These are phyloP conservation scores for Diogma glabrata DNA, from an alignment of 2,888 invertebrate genomes.

Conservation along the genomic window DNA sequence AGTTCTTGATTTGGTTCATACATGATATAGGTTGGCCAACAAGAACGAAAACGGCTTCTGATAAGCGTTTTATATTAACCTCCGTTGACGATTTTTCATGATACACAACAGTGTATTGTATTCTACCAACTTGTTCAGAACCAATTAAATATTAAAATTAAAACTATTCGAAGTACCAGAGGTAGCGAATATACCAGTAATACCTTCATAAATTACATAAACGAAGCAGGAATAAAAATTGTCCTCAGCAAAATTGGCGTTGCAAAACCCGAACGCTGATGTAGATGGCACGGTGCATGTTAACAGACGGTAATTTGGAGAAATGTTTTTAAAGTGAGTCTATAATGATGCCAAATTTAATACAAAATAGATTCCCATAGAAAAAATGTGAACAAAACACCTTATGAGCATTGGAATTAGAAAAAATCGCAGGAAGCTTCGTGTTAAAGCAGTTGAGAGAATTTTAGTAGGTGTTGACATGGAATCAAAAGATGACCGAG, in stretches of 20 bases:
- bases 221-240: constrained; percentile 21
- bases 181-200: constrained; percentile 23
- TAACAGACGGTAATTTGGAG: constrained; percentile 17
- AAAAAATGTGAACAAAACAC: background rate
- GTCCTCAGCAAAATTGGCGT: constrained; percentile 23
- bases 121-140: constrained; percentile 16
- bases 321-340: constrained; percentile 18
- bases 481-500: constrained; percentile 20
- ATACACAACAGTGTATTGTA: constrained; percentile 21
- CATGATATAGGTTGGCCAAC: constrained; percentile 28
- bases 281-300: no score
- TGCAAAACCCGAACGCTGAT: constrained; percentile 21
- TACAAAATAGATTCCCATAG: background rate
- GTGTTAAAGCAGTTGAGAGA: constrained; percentile 16
- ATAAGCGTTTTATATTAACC: constrained; percentile 21
- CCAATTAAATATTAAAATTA: constrained; percentile 17
- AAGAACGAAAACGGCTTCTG: constrained; percentile 19
- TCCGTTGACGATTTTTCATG: constrained; percentile 28
- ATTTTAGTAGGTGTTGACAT: constrained; percentile 20
- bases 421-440: constrained; percentile 18
- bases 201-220: constrained; percentile 17
- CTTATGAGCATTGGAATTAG: constrained; percentile 15
- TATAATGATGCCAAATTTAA: background rate
- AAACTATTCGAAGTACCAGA: constrained; percentile 19
- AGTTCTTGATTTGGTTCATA: constrained; percentile 20